A percentile compares a stretch with the other conserved stretches of the same genome.
These are phyloP conservation scores for Zygothrica quintamaculata DNA, from an alignment of 2,888 invertebrate species.

Conservation along the genomic window DNA sequence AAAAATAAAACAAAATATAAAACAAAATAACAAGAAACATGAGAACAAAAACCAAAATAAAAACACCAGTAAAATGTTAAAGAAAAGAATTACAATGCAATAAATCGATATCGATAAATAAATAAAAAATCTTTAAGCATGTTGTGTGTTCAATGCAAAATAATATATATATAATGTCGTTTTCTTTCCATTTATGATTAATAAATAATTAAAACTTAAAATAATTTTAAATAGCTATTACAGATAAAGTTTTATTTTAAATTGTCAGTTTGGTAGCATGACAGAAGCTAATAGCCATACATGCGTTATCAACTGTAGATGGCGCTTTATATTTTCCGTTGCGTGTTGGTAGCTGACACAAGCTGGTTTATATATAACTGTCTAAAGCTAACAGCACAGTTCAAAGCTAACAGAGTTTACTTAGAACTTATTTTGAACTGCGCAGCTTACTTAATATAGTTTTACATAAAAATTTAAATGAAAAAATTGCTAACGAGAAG, in stretches of 20 bases:
- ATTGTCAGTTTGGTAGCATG: background rate
- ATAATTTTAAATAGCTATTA: too few relatives aligned
- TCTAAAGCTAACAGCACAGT: too few relatives aligned
- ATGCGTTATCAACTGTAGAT: conserved; percentile 26
- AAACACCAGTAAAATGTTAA: conserved; percentile 50
- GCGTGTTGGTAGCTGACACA: conserved; percentile 12
- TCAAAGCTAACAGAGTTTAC: background rate
- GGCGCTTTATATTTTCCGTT: conserved; percentile 8
- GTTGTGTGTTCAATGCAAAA: conserved; percentile 79
- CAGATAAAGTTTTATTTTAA: background rate
- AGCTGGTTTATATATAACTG: conserved; percentile 10
- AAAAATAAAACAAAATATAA: conserved; percentile 37
- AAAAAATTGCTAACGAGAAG: too few relatives aligned
- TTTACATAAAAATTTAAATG: too few relatives aligned
- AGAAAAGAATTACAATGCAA: conserved; percentile 66
- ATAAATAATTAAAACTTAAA: background rate
- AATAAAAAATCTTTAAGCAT: conserved; percentile 78
- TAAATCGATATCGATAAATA: conserved; percentile 76
- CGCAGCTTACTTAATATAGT: too few relatives aligned
- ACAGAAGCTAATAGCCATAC: background rate
- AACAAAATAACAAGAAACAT: conserved; percentile 39
- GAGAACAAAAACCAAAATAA: conserved; percentile 36
- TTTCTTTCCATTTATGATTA: conserved; percentile 4
- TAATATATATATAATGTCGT: conserved; percentile 21
- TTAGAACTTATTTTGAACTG: too few relatives aligned